Base-by-base conservation (phyloP, 1,140 invertebrate species). In the Cardiocondyla obscurior region DNA sequence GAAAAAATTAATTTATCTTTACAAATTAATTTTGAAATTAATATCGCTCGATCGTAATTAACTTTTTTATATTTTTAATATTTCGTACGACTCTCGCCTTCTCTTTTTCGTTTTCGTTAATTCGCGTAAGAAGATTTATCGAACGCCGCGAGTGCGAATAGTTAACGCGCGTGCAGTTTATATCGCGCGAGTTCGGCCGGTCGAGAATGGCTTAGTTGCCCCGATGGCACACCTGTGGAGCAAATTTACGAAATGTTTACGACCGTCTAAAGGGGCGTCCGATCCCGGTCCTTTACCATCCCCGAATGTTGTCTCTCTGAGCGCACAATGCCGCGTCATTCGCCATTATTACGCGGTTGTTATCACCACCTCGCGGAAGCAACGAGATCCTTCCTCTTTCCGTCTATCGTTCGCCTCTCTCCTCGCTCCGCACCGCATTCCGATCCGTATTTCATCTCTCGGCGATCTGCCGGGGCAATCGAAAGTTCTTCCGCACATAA, bases 201-300 rank as follows among this genome's bases (percentile, higher is more conserved):
- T 89, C 85, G 90, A 89, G 89, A 92, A 93, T 93, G 90, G 91
- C 91, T 91, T 91, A 90, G 90, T 90, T 91, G 90, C 88, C 88
- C 88, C 90, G 89, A 92, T 92, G 93, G 92, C 93, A 94, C 93
- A 94, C 93, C 93, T 94, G 93, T 94, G 92, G 93, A 94, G 93
- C 93, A 92, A 94, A 94, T 94, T 94, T 94, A 94, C 93, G 93
- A 94, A 94, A 94, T 94, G 93, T 94, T 94, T 94, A 94, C 93
- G 93, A 93, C 85, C 93, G 86, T 91, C 92, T 92, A 90, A 92
- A 91, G 89, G 90, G 90, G 91, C 88, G 86, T 90, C 85, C 85
- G 70, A 88, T 85, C 89, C 85, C 85, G 84, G 67, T 58, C 87
- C 82, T 81, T 79, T 72, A 67, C 74, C 72, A 58, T 76, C 82